Evolutionary conservation across 2,888 invertebrate species (phyloP), one percentile per base, ranked within the genome.

Genomic region (Luperina testacea): DNA sequence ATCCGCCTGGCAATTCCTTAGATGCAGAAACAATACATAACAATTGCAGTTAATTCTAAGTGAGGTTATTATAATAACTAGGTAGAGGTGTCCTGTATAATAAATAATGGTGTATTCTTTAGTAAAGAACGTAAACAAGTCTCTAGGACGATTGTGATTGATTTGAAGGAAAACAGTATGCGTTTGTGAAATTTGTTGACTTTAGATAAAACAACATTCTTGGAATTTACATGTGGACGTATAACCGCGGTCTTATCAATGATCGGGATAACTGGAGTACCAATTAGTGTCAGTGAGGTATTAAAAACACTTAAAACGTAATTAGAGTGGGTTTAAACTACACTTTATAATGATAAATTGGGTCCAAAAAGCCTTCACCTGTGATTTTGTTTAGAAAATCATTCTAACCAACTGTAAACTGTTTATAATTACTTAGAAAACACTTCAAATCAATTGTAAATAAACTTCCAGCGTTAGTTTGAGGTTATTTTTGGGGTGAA

Each of bases 131-230:
- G 45, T 63, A 70, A 83, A 68, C 42, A 84, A 69, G 65, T 75
- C 45, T 27, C 15, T 4, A 48, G 32, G n/a, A 70, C 24, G 15
- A n/a, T n/a, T n/a, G n/a, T n/a, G 32, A 32, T 48, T 72, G 65
- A 87, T 80, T 87, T 70, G 17, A 68, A 73, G 67, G 72, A 75
- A 84, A 85, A 80, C 85, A 53, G 67, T 17, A 6, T 59, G 38
- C 15, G 24, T 70, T 72, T 32, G 45, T 51, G 57, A 70, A 72
- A 87, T 84, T 79, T 87, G 87, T 84, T 84, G 81, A 84, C 80
- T 71, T 75, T 63, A 73, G 88, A 87, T 87, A 84, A 86, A 84
- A 71, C 69, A 64, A n/a, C 63, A 80, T 84, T 84, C 84, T 81
- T 81, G 38, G 81, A 77, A 88, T 69, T 88, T 65, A 75, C 63